Evolutionary conservation across 37 sponge, comb jelly and placozoan genomes (phyloP).

Genomic region (Halichondria panicea): DNA sequence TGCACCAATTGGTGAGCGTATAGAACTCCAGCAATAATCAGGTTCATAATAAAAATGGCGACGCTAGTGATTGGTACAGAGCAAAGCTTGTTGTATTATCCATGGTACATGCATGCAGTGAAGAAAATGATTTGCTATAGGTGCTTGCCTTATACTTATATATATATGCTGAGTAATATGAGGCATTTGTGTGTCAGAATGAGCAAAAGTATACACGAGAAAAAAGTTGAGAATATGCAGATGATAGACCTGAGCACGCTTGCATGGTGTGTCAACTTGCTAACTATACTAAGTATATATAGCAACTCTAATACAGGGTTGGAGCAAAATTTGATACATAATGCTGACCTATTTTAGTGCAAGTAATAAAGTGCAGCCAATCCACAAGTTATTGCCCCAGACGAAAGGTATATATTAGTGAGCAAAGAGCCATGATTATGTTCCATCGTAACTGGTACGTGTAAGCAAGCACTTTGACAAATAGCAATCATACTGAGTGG

Average conservation of each 20-base stretch:
- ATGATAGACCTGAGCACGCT: slow-evolving; percentile 21
- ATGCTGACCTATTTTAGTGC: neutral
- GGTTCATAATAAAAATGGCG: slow-evolving; percentile 12
- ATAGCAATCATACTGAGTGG: slow-evolving; percentile 24
- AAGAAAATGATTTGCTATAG: slow-evolving; percentile 12
- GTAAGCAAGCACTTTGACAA: slow-evolving; percentile 23
- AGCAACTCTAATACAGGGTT: neutral
- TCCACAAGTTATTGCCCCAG: neutral
- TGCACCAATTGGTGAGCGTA: too few species aligned
- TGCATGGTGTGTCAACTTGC: slow-evolving; percentile 35
- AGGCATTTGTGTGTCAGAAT: neutral
- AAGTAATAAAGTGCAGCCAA: slow-evolving; percentile 7
- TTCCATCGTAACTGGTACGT: slow-evolving; percentile 26
- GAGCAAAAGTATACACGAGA: slow-evolving; percentile 3
- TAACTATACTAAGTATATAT: slow-evolving; percentile 14
- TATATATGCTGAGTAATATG: neutral
- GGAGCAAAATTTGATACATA: too few species aligned
- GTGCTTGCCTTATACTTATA: neutral
- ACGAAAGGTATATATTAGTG: neutral
- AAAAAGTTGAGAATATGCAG: neutral
- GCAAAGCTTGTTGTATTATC: slow-evolving; percentile 12
- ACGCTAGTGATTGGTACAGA: slow-evolving; percentile 1
- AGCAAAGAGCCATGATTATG: slow-evolving; percentile 24
- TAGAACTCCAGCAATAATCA: slow-evolving; percentile 6
- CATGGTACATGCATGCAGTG: slow-evolving; percentile 30